Evolutionary conservation across 1,140 invertebrate species (phyloP).

Genomic region (Telenomus remus): DNA sequence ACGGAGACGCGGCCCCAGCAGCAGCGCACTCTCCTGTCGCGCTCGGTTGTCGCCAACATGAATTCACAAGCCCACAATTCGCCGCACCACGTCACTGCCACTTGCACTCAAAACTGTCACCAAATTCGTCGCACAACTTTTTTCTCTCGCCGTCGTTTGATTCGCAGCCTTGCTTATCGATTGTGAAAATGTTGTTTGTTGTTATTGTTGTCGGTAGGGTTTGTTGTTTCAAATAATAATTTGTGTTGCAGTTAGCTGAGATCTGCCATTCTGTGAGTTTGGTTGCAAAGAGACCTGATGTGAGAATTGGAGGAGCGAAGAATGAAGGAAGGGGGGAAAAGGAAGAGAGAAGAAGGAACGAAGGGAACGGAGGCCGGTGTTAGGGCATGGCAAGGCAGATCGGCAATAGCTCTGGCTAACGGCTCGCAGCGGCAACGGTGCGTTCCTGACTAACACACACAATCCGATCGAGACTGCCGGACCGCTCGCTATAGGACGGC

Average conservation of each 20-base stretch:
- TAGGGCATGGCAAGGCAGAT: constrained; percentile 72
- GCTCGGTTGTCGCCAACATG: constrained; percentile 35
- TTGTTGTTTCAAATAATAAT: neutral
- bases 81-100: constrained; percentile 14
- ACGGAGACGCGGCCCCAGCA: constrained; percentile 24
- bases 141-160: constrained; percentile 5
- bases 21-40: constrained; percentile 31
- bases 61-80: constrained; percentile 29
- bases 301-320: constrained; percentile 41
- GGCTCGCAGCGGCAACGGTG: constrained; percentile 67
- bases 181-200: neutral
- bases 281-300: constrained; percentile 15
- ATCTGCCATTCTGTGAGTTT: constrained; percentile 6
- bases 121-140: constrained; percentile 7
- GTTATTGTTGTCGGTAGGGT: no score
- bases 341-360: constrained; percentile 63
- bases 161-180: constrained; percentile 1
- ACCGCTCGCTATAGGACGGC: constrained; percentile 69
- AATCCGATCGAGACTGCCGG: constrained; percentile 62
- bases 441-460: constrained; percentile 71
- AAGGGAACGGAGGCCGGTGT: constrained; percentile 63
- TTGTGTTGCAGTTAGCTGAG: neutral
- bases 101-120: constrained; percentile 7
- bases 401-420: constrained; percentile 68
- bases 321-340: constrained; percentile 55